A percentile compares a stretch with the other conserved stretches of the same genome.
Evolutionary conservation across 2,888 invertebrate genomes (phyloP).

Genomic region (Pedicia rivosa): DNA sequence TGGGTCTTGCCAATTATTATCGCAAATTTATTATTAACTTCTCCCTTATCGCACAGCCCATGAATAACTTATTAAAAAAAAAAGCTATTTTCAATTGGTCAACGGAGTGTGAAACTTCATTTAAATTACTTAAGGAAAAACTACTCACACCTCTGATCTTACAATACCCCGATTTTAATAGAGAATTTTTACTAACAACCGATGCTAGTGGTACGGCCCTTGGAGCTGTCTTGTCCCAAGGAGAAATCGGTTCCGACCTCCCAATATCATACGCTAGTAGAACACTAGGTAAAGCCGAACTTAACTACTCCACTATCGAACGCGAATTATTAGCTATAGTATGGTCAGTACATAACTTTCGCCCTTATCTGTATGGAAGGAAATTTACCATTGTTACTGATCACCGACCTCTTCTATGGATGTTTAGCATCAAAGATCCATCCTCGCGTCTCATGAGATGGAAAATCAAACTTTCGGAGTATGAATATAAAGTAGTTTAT

Average conservation of each 20-base stretch:
- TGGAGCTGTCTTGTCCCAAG: slow-evolving; percentile 4
- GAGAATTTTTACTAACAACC: too few species aligned
- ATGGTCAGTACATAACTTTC: slow-evolving; percentile 11
- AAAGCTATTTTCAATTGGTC: too few species aligned
- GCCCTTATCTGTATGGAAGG: slow-evolving; percentile 16
- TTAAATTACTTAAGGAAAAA: too few species aligned
- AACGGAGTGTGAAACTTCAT: too few species aligned
- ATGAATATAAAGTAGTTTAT: slow-evolving; percentile 15
- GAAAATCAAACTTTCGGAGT: slow-evolving; percentile 17
- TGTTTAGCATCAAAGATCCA: slow-evolving; percentile 14
- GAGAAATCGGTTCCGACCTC: not conserved
- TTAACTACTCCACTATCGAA: slow-evolving; percentile 7
- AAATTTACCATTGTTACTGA: slow-evolving; percentile 17
- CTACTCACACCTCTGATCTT: too few species aligned
- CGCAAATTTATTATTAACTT: too few species aligned
- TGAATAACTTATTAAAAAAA: too few species aligned
- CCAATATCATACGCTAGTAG: slow-evolving; percentile 16
- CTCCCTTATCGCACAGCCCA: too few species aligned
- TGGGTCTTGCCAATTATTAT: too few species aligned
- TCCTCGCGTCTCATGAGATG: slow-evolving; percentile 16
- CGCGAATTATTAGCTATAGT: slow-evolving; percentile 7
- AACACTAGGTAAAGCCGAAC: slow-evolving; percentile 14
- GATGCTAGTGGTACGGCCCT: too few species aligned
- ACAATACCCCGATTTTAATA: too few species aligned
- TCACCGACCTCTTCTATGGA: slow-evolving; percentile 16